Conservation (phyloP, 2,797 vertebrate species). For the Sphaeramia orbicularis region DNA sequence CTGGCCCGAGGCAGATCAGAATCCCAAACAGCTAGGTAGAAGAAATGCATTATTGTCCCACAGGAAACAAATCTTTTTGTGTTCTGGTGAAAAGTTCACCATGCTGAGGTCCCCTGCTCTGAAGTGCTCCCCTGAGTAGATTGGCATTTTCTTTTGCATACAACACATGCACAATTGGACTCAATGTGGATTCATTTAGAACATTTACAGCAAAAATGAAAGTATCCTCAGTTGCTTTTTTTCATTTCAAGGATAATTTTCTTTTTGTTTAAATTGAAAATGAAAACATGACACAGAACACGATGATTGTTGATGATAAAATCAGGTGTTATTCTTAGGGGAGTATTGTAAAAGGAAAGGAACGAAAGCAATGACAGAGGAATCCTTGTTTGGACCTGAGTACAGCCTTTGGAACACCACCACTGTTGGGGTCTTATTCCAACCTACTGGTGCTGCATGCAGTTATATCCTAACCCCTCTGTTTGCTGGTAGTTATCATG, state of each 20-base stretch:
- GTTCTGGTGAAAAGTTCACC: conserved; percentile 81
- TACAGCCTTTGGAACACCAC: conserved; percentile 66
- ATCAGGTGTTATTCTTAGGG: conserved; percentile 74
- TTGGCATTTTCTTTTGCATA: conserved; percentile 35
- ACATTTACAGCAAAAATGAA: conserved; percentile 26
- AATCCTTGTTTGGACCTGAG: conserved; percentile 84
- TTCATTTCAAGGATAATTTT: conserved; percentile 16
- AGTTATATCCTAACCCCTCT: conserved; percentile 89
- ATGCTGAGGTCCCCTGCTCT: conserved; percentile 81
- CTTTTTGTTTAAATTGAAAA: conserved; percentile 29
- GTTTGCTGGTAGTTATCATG: conserved; percentile 88
- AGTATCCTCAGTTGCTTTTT: conserved; percentile 23
- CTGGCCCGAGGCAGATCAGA: conserved; percentile 35
- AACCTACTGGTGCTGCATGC: conserved; percentile 84
- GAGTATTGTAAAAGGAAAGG: conserved; percentile 81
- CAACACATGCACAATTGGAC: conserved; percentile 35
- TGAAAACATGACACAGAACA: conserved; percentile 16
- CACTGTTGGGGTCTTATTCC: conserved; percentile 70
- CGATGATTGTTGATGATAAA: conserved; percentile 17
- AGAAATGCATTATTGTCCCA: conserved; percentile 73
- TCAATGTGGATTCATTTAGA: neutral
- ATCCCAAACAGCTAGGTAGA: conserved; percentile 35
- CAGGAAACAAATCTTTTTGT: conserved; percentile 89
- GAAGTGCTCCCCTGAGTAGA: conserved; percentile 87
- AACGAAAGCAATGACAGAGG: conserved; percentile 89